Percentiles rank a stretch among this genome's conserved stretches.
These are phyloP conservation scores for Sarcophaga caerulescens DNA, from an alignment of 2,888 invertebrate species.

Conservation along the genomic window DNA sequence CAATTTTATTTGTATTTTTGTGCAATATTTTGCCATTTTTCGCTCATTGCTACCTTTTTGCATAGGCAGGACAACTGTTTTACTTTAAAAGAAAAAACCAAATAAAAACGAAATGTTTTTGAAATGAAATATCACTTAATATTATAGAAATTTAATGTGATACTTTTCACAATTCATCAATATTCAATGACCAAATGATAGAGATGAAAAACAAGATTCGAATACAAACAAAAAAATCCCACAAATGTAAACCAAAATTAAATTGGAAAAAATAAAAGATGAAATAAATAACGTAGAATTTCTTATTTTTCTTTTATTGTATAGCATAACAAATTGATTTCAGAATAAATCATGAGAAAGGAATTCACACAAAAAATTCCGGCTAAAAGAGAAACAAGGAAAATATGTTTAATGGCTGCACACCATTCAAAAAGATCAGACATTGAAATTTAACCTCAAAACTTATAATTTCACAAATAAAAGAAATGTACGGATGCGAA, in stretches of 20 bases:
- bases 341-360: neutral
- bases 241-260: neutral
- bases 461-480: constrained; percentile 12
- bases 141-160: constrained; percentile 42
- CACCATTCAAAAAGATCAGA: neutral
- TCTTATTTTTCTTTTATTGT: neutral
- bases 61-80: neutral
- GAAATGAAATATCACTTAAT: constrained; percentile 47
- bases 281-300: neutral
- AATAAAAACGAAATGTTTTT: constrained; percentile 3
- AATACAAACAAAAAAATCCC: too few relatives aligned
- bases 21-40: too few relatives aligned
- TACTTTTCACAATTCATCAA: constrained; percentile 49
- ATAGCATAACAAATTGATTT: constrained; percentile 12
- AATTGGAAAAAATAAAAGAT: neutral
- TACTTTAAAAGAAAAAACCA: neutral
- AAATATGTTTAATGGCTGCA: neutral
- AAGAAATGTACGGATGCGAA: too few relatives aligned
- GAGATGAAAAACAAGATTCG: neutral
- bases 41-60: too few relatives aligned
- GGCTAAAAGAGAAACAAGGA: neutral
- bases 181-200: constrained; percentile 32
- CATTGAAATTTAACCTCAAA: constrained; percentile 43
- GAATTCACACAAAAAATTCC: neutral
- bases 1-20: too few relatives aligned